Evolutionary conservation across 2,888 invertebrate genomes (phyloP).

Genomic region (Chaetoderma sp.): DNA sequence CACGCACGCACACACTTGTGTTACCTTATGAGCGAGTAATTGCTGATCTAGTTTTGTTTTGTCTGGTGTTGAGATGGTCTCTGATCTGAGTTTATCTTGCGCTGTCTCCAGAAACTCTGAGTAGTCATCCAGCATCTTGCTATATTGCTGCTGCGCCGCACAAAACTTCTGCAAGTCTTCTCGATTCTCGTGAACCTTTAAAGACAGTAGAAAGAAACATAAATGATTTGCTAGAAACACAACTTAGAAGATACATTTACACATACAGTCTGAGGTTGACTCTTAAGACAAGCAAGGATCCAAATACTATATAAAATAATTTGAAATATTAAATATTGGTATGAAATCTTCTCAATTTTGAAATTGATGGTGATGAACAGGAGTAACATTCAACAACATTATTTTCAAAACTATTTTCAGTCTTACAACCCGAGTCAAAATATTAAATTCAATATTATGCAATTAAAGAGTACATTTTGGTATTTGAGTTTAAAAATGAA

Average conservation of each 20-base stretch:
- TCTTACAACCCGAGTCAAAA: too few relatives aligned
- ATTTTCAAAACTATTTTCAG: too few relatives aligned
- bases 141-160: conserved; percentile 62
- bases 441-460: too few relatives aligned
- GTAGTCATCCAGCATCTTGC: conserved; percentile 62
- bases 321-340: too few relatives aligned
- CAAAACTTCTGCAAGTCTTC: conserved; percentile 51
- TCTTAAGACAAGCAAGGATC: not conserved
- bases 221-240: not conserved
- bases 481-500: too few relatives aligned
- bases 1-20: too few relatives aligned
- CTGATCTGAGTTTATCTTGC: conserved; percentile 56
- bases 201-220: not conserved
- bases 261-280: not conserved
- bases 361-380: too few relatives aligned
- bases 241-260: not conserved
- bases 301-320: too few relatives aligned
- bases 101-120: conserved; percentile 64
- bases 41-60: conserved; percentile 62
- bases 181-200: conserved; percentile 29
- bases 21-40: conserved; percentile 61
- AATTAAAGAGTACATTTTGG: too few relatives aligned
- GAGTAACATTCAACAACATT: too few relatives aligned
- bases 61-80: conserved; percentile 52
- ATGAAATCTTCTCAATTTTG: too few relatives aligned